phyloP scores from a whole-genome alignment of 2,888 invertebrate species.

The Campaea margaritaria region DNA sequence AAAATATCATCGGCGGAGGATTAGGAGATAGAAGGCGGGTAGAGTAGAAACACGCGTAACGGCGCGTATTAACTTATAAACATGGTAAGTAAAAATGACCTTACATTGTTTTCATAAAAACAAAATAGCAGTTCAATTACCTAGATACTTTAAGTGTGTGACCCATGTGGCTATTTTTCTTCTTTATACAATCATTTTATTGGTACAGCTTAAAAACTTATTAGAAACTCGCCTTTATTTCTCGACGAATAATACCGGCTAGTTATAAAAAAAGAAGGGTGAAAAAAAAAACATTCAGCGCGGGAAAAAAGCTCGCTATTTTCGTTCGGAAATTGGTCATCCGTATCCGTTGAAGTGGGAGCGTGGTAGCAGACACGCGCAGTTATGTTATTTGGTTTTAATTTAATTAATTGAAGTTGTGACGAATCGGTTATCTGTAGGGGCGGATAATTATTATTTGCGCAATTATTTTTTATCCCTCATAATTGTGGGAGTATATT shows the following conservation, averaged over 20 bases:
- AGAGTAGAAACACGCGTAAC: not conserved
- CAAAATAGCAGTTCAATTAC: constrained; percentile 53
- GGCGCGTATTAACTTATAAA: not conserved
- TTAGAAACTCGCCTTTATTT: constrained; percentile 13
- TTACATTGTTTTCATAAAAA: not conserved
- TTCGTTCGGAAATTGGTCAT: constrained; percentile 64
- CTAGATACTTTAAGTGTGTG: constrained; percentile 64
- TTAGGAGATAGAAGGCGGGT: constrained; percentile 3
- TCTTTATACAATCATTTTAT: constrained; percentile 33
- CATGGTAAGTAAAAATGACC: too few relatives aligned
- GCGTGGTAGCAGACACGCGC: constrained; percentile 72
- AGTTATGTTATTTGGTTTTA: constrained; percentile 72
- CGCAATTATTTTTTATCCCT: constrained; percentile 30
- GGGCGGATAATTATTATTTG: constrained; percentile 45
- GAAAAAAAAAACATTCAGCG: constrained; percentile 57
- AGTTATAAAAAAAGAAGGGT: constrained; percentile 32
- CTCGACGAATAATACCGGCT: constrained; percentile 3
- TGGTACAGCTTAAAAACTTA: constrained; percentile 3
- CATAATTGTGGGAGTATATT: not conserved
- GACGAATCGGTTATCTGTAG: constrained; percentile 54
- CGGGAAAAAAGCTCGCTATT: constrained; percentile 56
- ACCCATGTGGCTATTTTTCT: constrained; percentile 52
- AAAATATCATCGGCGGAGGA: constrained; percentile 45
- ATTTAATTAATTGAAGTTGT: constrained; percentile 71
- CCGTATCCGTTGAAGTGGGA: constrained; percentile 68